Evolutionary conservation across 1,140 invertebrate species (phyloP).

Genomic region (Lordiphosa collinella): DNA sequence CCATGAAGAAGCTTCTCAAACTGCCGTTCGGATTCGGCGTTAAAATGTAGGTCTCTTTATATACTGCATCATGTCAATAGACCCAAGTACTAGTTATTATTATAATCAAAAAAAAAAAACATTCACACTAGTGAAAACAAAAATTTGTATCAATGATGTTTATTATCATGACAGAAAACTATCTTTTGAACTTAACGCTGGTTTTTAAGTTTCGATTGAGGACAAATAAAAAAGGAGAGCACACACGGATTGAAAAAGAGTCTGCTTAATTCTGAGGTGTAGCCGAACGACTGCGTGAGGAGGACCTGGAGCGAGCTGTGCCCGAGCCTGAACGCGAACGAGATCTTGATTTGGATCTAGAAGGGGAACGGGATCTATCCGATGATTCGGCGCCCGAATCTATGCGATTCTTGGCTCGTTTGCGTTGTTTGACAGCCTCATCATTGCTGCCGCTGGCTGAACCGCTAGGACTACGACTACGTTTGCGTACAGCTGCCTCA

Average conservation of each 20-base stretch:
- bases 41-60: too few relatives aligned
- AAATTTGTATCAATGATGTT: too few relatives aligned
- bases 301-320: slow-evolving; percentile 45
- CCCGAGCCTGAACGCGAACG: slow-evolving; percentile 59
- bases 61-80: too few relatives aligned
- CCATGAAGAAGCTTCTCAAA: too few relatives aligned
- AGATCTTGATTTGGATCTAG: slow-evolving; percentile 74
- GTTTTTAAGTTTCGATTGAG: too few relatives aligned
- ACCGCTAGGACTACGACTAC: slow-evolving; percentile 56
- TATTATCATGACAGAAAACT: too few relatives aligned
- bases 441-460: slow-evolving; percentile 49
- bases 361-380: slow-evolving; percentile 66
- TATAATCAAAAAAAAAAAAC: too few relatives aligned
- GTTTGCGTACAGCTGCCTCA: slow-evolving; percentile 59
- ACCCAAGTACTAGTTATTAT: too few relatives aligned
- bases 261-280: slow-evolving; percentile 1
- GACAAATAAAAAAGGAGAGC: background rate
- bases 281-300: slow-evolving; percentile 24
- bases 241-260: background rate
- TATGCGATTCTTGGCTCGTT: slow-evolving; percentile 72
- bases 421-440: slow-evolving; percentile 29
- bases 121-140: too few relatives aligned
- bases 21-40: too few relatives aligned
- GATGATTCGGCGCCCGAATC: slow-evolving; percentile 79
- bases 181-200: too few relatives aligned